A percentile compares a stretch with the other conserved stretches of the same genome.
Conservation (phyloP, 2,797 vertebrate species). For the Chelmon rostratus region DNA sequence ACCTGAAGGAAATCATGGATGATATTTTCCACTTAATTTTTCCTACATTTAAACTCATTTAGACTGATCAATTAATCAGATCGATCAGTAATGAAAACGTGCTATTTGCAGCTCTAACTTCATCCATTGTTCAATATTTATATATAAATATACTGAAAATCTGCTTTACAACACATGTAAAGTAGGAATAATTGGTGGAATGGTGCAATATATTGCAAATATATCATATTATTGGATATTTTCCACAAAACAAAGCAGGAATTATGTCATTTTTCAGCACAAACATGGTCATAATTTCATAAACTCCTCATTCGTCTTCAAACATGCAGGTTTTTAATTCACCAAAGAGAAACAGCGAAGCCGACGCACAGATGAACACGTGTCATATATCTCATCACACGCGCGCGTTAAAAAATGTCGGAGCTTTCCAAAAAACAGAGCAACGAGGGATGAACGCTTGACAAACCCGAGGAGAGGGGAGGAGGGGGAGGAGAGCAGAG, state of each 20-base stretch:
- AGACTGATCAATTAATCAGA: not conserved
- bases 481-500: conserved; percentile 4
- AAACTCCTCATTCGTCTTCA: no score
- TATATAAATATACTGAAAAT: not conserved
- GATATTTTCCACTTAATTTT: not conserved
- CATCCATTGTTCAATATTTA: not conserved
- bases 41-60: not conserved
- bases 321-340: no score
- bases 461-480: conserved; percentile 54
- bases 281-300: no score
- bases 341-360: no score
- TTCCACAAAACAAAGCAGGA: not conserved
- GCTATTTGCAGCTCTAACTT: not conserved
- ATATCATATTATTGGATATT: not conserved
- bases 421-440: conserved; percentile 24
- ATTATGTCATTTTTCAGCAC: not conserved
- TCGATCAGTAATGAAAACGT: not conserved
- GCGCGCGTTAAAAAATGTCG: not conserved
- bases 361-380: not conserved
- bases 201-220: not conserved
- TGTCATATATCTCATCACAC: not conserved
- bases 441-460: conserved; percentile 53
- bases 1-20: no score
- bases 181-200: not conserved
- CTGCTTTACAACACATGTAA: not conserved